Conservation (phyloP, 2,888 invertebrate species). For the Thecophora atra region DNA sequence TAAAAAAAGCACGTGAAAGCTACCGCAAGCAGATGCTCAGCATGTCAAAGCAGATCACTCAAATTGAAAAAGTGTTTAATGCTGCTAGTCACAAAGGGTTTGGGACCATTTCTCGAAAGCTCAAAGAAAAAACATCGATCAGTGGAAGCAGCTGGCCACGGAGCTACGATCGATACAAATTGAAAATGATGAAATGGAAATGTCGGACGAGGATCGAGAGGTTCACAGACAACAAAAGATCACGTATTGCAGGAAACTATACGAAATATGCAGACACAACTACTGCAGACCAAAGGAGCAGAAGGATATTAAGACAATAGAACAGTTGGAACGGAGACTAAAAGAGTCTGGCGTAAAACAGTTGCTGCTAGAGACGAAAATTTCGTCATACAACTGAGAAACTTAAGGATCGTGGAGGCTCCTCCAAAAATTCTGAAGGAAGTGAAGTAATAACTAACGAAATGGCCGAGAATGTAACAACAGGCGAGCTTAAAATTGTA, state of each 20-base stretch:
- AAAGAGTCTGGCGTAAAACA: conserved; percentile 65
- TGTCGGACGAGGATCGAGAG: conserved; percentile 80
- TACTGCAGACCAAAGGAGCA: conserved; percentile 65
- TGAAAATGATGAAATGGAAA: conserved; percentile 87
- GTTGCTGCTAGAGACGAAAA: conserved; percentile 64
- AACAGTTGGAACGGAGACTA: conserved; percentile 61
- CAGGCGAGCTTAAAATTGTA: conserved; percentile 20
- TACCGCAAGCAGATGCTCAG: conserved; percentile 86
- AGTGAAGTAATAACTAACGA: conserved; percentile 49
- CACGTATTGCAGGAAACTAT: conserved; percentile 67
- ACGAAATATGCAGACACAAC: conserved; percentile 65
- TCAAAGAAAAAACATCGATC: too few species aligned
- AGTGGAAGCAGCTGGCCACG: too few species aligned
- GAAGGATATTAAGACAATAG: conserved; percentile 59
- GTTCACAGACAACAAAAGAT: too few species aligned
- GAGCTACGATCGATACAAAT: conserved; percentile 65
- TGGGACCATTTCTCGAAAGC: too few species aligned
- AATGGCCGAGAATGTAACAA: neutral
- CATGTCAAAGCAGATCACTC: conserved; percentile 86
- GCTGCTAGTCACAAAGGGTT: too few species aligned
- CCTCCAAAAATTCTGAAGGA: conserved; percentile 52
- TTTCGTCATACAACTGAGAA: conserved; percentile 57
- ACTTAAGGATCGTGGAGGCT: conserved; percentile 51
- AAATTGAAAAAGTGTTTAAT: too few species aligned
- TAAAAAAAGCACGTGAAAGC: conserved; percentile 84